Evolutionary conservation across 2,797 vertebrate species (phyloP), one percentile per base, ranked within the genome.

Genomic region (Sternarchorhynchus goeldii): DNA sequence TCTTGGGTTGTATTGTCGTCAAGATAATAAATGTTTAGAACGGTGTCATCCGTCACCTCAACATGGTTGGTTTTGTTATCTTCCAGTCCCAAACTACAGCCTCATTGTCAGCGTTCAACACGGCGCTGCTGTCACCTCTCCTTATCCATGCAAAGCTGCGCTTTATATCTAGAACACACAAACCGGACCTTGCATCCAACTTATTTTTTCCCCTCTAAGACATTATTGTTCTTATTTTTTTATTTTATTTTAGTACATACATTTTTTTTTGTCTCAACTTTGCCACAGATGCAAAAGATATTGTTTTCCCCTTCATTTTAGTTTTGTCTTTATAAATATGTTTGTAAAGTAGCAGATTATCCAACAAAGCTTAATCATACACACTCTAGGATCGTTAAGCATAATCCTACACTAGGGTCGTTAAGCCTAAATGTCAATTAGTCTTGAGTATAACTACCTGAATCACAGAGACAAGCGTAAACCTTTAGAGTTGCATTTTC

Each of bases 11-110:
- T 62, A 78, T 59, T 66, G 82, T 86, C 77, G 62, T 90, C 88
- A 78, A 76, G 73, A 84, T 88, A 91, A 92, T 89, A 84, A 87
- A 90, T 89, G 88, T 87, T 85, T 89, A 89, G 88, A 90, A 88
- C 86, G 81, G 85, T 83, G 81, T 74, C 86, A 89, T 92, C 86
- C 80, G 84, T 91, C 88, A 91, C 85, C 74, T 84, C 85, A 90
- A 86, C 80, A 55, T 79, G 84, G 85, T 82, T 89, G 87, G 86
- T 83, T 84, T 81, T 36, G 85, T 91, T 92, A 91, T 92, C 90
- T 90, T 88, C 84, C 77, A 63, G 80, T 79, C 84, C 89, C 91
- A 93, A 91, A 89, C 83, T 87, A 87, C 82, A 86, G 72, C 82
- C 39, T 81, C 75, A 71, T 86, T 85, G 81, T 88, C 83, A 58